Evolutionary conservation across 2,888 invertebrate genomes (phyloP), one percentile per base, ranked within the genome.

Genomic region (Diarsia rubi): DNA sequence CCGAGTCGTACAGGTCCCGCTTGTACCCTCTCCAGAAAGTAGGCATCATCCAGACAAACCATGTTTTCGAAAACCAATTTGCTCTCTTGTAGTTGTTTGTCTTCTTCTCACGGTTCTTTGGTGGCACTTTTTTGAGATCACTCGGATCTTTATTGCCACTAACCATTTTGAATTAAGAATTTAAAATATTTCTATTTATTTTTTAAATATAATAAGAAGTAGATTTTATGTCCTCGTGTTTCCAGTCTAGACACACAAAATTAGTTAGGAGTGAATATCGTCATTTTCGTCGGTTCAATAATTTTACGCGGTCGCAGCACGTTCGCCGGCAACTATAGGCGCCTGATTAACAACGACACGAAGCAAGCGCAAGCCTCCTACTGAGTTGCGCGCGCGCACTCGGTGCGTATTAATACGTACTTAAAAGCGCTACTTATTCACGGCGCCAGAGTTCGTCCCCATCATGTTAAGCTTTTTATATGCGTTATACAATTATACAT

Each of bases 1-100:
- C 98, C 60, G 97, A 93, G 75, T 97, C 96, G 89, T 97, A 97
- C 49, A 98, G 95, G 85, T 97, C 97, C 86, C 97, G 95, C 90
- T 96, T 97, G 88, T 95, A 96, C n/a, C 98, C 97, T 83, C 97
- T 96, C 93, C 97, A 96, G 90, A 97, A 97, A 2, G 96, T 96
- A 47, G 97, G 97, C 95, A 97, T 95, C 96, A 96, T 96, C 97
- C 97, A 97, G 84, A 94, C 82, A 89, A 97, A 97, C 96, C 96
- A 96, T 93, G 94, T 86, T 87, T 93, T 93, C 16, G 96, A 94
- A 44, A 97, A 78, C 72, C 93, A 77, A 84, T 96, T 96, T 8
- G 96, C 96, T 80, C 96, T 91, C 76, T 90, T 90, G 78, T 96
- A 96, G 84, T 96, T 96, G 79, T 96, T 96, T 49, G 91, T 94